Conservation (phyloP, 2,888 invertebrate species). For the Caenorhabditis sinica region DNA sequence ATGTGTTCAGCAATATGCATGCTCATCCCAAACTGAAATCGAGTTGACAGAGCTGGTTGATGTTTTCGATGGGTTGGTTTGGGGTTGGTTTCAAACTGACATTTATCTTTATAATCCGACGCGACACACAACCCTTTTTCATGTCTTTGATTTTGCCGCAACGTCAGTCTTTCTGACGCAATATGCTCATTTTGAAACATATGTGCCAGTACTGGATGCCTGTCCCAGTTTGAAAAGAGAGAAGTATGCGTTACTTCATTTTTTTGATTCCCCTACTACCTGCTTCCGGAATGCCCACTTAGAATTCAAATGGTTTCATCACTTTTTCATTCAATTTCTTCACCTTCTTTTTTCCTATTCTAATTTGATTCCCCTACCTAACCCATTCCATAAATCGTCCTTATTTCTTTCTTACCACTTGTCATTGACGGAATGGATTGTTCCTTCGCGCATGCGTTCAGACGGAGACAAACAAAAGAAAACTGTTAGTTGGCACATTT, state of each 20-base stretch:
- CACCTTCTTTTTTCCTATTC: slow-evolving; percentile 3
- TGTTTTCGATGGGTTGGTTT: slow-evolving; percentile 9
- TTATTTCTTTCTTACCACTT: slow-evolving; percentile 50
- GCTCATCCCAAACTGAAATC: slow-evolving; percentile 30
- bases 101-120: slow-evolving; percentile 64
- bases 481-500: slow-evolving; percentile 67
- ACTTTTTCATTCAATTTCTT: slow-evolving; percentile 20
- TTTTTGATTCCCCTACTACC: too few species aligned
- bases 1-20: slow-evolving; percentile 27
- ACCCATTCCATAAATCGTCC: slow-evolving; percentile 51
- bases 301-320: slow-evolving; percentile 17
- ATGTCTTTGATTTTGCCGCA: slow-evolving; percentile 55
- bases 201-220: not conserved
- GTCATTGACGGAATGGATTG: slow-evolving; percentile 62
- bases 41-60: slow-evolving; percentile 2
- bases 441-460: slow-evolving; percentile 61
- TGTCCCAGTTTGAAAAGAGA: not conserved
- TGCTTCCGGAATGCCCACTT: too few species aligned
- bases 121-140: slow-evolving; percentile 36
- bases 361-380: slow-evolving; percentile 11
- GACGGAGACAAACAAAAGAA: slow-evolving; percentile 33
- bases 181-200: slow-evolving; percentile 46
- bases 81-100: slow-evolving; percentile 4
- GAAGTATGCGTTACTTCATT: not conserved
- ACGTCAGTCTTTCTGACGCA: not conserved